Conservation (phyloP, 2,888 invertebrate species). For the Thalpophila matura region DNA sequence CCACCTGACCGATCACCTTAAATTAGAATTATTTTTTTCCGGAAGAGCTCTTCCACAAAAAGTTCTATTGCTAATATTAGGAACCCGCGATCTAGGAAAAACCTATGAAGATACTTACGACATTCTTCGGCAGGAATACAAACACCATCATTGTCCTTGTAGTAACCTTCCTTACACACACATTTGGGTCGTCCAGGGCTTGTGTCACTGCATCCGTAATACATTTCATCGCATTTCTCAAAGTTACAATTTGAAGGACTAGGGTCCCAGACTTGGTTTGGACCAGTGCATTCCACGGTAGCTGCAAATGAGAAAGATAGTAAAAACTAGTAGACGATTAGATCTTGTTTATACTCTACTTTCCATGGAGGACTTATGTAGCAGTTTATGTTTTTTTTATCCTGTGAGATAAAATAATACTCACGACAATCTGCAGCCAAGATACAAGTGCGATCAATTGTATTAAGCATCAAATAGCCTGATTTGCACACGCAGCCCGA, state of each 20-base stretch:
- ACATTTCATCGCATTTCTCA: constrained; percentile 64
- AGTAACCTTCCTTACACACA: constrained; percentile 50
- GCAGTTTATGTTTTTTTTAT: too few species aligned
- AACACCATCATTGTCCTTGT: constrained; percentile 48
- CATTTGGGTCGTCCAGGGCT: constrained; percentile 61
- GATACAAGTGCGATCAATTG: constrained; percentile 15
- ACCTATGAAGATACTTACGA: constrained; percentile 60
- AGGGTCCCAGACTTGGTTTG: constrained; percentile 67
- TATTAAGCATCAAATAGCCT: constrained; percentile 58
- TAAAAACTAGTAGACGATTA: too few species aligned
- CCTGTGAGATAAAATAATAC: too few species aligned
- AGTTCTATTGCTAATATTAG: too few species aligned
- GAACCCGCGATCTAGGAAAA: background rate
- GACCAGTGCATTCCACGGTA: constrained; percentile 66
- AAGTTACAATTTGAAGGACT: constrained; percentile 64
- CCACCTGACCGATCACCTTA: too few species aligned
- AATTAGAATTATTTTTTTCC: too few species aligned
- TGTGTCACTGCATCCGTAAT: constrained; percentile 31
- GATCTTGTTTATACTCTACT: too few species aligned
- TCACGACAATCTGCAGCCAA: constrained; percentile 64
- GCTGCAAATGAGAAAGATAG: constrained; percentile 52
- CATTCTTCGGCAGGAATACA: constrained; percentile 64
- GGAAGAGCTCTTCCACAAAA: too few species aligned
- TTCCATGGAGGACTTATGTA: too few species aligned
- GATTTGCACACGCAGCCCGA: constrained; percentile 71